Conservation (phyloP, 2,797 vertebrate species). For the Sebastes flavidus region DNA sequence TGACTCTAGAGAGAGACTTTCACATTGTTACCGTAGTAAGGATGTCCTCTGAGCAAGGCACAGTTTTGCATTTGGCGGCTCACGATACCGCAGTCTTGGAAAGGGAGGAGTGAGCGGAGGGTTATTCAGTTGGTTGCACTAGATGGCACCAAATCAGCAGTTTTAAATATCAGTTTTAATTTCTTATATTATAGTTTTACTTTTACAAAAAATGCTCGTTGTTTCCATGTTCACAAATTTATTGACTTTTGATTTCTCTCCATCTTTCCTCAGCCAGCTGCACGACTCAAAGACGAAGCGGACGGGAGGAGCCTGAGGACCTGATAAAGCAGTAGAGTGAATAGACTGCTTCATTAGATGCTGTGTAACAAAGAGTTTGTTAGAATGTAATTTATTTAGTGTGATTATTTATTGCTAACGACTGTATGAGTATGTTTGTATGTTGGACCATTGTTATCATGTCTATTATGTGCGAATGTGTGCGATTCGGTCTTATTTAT, state of each 20-base stretch:
- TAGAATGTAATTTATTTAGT: slow-evolving; percentile 82
- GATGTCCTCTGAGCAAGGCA: too few species aligned
- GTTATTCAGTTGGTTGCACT: too few species aligned
- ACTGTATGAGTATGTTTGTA: slow-evolving; percentile 41
- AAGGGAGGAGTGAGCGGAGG: too few species aligned
- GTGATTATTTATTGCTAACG: slow-evolving; percentile 78
- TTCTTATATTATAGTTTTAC: neutral
- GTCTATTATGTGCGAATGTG: slow-evolving; percentile 42
- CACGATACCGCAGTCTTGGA: too few species aligned
- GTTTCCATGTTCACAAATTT: neutral
- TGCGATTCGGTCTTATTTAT: slow-evolving; percentile 75
- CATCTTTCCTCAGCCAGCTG: slow-evolving; percentile 30
- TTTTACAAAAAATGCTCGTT: neutral
- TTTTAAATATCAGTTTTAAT: neutral
- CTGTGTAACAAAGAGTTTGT: slow-evolving; percentile 26
- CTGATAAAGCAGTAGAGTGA: neutral
- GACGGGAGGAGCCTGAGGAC: neutral
- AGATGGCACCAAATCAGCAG: neutral
- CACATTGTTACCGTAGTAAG: too few species aligned
- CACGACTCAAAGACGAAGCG: slow-evolving; percentile 1
- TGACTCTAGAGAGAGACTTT: too few species aligned
- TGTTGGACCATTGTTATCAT: slow-evolving; percentile 39
- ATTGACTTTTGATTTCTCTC: slow-evolving; percentile 16
- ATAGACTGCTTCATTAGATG: slow-evolving; percentile 57
- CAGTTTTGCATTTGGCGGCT: too few species aligned